A percentile compares a stretch with the other conserved stretches of the same genome.
phyloP scores from a whole-genome alignment of 2,113 vertebrate species.

The Electrona antarctica region DNA sequence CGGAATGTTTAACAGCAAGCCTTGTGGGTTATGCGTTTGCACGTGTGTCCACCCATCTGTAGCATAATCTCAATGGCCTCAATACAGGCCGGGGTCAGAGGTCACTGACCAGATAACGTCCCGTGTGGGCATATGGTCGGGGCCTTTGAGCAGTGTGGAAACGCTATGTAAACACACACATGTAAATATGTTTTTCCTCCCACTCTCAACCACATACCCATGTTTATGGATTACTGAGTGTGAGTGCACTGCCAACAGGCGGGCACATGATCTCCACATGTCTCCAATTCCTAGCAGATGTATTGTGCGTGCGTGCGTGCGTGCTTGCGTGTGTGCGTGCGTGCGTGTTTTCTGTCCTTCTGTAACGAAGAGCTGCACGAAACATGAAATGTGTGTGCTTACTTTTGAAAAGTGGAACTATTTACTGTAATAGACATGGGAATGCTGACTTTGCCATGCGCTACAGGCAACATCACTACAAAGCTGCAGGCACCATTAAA shows the following conservation, averaged over 20 bases:
- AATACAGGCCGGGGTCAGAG: slow-evolving; percentile 23
- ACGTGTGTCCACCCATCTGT: slow-evolving; percentile 44
- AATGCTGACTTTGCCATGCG: slow-evolving; percentile 8
- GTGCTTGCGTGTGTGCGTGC: neutral
- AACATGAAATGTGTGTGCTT: neutral
- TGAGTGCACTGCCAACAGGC: neutral
- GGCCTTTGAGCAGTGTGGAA: slow-evolving; percentile 4
- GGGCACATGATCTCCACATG: neutral
- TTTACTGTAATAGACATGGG: neutral
- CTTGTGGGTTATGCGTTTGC: slow-evolving; percentile 29
- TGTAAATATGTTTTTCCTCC: slow-evolving; percentile 28
- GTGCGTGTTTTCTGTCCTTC: neutral
- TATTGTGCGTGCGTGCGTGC: neutral
- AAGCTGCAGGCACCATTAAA: slow-evolving; percentile 12
- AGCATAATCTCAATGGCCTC: slow-evolving; percentile 52
- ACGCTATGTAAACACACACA: neutral
- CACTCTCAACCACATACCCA: slow-evolving; percentile 22
- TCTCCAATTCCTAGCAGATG: slow-evolving; percentile 5
- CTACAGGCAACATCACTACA: neutral
- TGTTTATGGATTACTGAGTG: slow-evolving; percentile 27
- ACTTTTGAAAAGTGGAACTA: too few relatives aligned
- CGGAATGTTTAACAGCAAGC: neutral
- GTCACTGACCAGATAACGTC: slow-evolving; percentile 28
- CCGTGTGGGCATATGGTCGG: slow-evolving; percentile 25
- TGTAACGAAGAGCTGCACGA: neutral